Evolutionary conservation across 37 sponge, comb jelly and placozoan species (phyloP).

Genomic region (Lycopodina hypogea): DNA sequence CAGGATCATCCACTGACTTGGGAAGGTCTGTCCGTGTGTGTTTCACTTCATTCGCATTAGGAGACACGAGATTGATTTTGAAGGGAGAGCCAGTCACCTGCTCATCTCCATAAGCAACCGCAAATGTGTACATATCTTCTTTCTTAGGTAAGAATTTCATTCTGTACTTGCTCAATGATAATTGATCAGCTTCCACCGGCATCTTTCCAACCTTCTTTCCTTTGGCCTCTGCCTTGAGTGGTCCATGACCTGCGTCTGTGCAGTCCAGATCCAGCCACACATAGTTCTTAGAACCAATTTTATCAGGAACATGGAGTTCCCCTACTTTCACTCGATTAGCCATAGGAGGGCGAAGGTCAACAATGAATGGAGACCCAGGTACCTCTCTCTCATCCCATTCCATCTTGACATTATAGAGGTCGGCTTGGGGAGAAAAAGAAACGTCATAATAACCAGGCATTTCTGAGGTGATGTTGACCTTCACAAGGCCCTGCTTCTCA

Average conservation of each 20-base stretch:
- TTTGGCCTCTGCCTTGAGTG: slow-evolving; percentile 10
- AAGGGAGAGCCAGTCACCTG: slow-evolving; percentile 67
- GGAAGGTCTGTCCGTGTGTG: slow-evolving; percentile 16
- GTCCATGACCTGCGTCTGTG: slow-evolving; percentile 48
- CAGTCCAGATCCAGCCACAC: slow-evolving; percentile 37
- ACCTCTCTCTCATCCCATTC: slow-evolving; percentile 54
- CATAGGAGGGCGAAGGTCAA: slow-evolving; percentile 47
- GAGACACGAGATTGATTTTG: slow-evolving; percentile 47
- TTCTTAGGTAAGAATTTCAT: slow-evolving; percentile 42
- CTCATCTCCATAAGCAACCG: slow-evolving; percentile 30
- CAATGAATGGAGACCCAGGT: slow-evolving; percentile 65
- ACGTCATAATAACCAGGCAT: slow-evolving; percentile 13
- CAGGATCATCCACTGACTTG: slow-evolving; percentile 19
- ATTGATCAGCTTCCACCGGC: slow-evolving; percentile 16
- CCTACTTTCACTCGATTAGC: slow-evolving; percentile 39
- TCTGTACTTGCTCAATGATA: slow-evolving; percentile 1
- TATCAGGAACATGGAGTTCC: slow-evolving; percentile 47
- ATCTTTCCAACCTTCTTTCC: slow-evolving; percentile 24
- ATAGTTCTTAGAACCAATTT: slow-evolving; percentile 27
- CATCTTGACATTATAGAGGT: slow-evolving; percentile 47
- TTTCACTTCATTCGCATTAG: slow-evolving; percentile 31
- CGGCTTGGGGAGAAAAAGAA: slow-evolving; percentile 48
- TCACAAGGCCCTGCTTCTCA: slow-evolving; percentile 52
- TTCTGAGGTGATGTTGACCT: slow-evolving; percentile 20
- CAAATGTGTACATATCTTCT: slow-evolving; percentile 45